A percentile compares a stretch with the other conserved stretches of the same genome.
These are phyloP conservation scores for Oscarella lobularis DNA, from an alignment of 37 sponge, comb jelly and placozoan species.

Conservation along the genomic window DNA sequence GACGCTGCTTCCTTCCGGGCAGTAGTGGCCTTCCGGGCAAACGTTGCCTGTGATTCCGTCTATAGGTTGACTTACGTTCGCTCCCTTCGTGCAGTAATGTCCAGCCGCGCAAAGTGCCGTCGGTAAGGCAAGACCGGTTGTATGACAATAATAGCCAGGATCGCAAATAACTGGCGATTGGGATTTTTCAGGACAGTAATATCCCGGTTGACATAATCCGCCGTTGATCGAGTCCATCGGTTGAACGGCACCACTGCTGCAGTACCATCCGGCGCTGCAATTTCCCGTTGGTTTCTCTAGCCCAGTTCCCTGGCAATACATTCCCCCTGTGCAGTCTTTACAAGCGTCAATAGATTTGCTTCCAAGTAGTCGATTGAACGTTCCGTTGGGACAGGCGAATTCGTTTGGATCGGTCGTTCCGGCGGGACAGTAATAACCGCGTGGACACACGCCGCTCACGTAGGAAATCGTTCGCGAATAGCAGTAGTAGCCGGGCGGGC, in stretches of 20 bases:
- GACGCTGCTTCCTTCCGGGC: neutral
- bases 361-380: conserved; percentile 7
- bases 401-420: conserved; percentile 8
- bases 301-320: conserved; percentile 9
- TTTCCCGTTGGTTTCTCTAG: conserved; percentile 11
- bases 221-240: neutral
- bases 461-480: neutral
- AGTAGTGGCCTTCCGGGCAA: conserved; percentile 25
- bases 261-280: conserved; percentile 24
- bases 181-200: conserved; percentile 21
- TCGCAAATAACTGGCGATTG: conserved; percentile 9
- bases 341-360: neutral
- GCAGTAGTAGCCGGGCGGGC: conserved; percentile 27
- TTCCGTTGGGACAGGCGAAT: conserved; percentile 18
- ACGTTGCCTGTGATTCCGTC: conserved; percentile 13
- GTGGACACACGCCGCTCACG: neutral
- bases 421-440: conserved; percentile 25
- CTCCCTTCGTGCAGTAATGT: conserved; percentile 11
- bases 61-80: conserved; percentile 6
- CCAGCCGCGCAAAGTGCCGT: conserved; percentile 7
- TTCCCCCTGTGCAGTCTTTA: conserved; percentile 8
- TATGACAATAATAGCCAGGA: conserved; percentile 12
- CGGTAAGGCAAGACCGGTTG: neutral
- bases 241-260: conserved; percentile 15
- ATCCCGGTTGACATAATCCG: conserved; percentile 15